These are phyloP conservation scores for Drosophila navojoa DNA, from an alignment of 1,140 invertebrate genomes.

Conservation along the genomic window DNA sequence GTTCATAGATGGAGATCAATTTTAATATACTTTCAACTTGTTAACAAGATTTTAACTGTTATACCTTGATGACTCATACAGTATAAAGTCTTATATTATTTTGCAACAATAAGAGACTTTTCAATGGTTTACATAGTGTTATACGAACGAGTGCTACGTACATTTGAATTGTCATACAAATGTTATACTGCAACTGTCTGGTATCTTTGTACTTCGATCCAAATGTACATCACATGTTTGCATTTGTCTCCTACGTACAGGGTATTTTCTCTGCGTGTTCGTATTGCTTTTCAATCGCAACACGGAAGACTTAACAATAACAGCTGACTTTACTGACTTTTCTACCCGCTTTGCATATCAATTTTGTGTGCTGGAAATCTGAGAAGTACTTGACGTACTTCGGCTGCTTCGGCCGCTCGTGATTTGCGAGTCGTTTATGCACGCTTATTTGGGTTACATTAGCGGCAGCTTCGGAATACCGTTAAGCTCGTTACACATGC, in stretches of 20 bases:
- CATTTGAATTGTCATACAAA: too few species aligned
- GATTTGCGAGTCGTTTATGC: constrained; percentile 14
- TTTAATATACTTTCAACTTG: too few species aligned
- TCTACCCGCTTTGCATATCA: constrained; percentile 65
- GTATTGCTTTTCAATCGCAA: constrained; percentile 33
- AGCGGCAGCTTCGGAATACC: constrained; percentile 8
- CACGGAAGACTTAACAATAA: constrained; percentile 52
- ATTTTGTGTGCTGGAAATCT: constrained; percentile 36
- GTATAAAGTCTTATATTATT: too few species aligned
- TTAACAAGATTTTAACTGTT: too few species aligned
- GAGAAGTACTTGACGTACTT: not conserved
- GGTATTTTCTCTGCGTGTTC: not conserved
- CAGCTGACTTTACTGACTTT: constrained; percentile 7
- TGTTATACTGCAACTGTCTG: not conserved
- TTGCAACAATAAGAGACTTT: too few species aligned
- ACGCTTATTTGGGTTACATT: constrained; percentile 30
- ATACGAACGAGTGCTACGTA: too few species aligned
- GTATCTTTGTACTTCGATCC: too few species aligned
- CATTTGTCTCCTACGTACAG: not conserved
- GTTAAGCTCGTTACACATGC: constrained; percentile 20
- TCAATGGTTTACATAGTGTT: too few species aligned
- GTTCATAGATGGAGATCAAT: too few species aligned
- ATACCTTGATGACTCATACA: too few species aligned
- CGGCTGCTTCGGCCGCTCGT: not conserved
- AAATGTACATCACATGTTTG: too few species aligned